Evolutionary conservation across 1,140 invertebrate genomes (phyloP).

Genomic region (Neocloeon triangulifer): DNA sequence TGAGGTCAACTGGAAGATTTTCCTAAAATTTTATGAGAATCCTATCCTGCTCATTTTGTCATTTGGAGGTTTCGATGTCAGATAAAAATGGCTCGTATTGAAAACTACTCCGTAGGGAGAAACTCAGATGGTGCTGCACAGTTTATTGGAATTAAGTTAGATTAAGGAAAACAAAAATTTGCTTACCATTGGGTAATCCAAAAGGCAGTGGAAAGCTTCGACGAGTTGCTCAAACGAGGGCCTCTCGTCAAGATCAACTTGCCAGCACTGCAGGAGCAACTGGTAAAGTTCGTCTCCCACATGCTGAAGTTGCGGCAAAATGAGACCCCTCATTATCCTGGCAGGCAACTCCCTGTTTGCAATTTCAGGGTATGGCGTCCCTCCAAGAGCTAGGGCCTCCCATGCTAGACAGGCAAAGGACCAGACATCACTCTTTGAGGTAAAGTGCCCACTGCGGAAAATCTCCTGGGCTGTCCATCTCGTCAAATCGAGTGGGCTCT

Average conservation of each 20-base stretch:
- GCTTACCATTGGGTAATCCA: too few relatives aligned
- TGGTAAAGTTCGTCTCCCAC: constrained; percentile 58
- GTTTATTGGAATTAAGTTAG: too few relatives aligned
- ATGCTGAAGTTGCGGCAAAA: constrained; percentile 45
- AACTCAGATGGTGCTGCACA: too few relatives aligned
- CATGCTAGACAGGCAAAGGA: constrained; percentile 58
- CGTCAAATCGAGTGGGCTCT: constrained; percentile 35
- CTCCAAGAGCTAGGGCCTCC: constrained; percentile 61
- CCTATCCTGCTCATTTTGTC: too few relatives aligned
- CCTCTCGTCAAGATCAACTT: constrained; percentile 53
- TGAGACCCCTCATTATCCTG: constrained; percentile 36
- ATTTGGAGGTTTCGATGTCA: too few relatives aligned
- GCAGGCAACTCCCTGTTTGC: constrained; percentile 37
- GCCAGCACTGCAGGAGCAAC: constrained; percentile 64
- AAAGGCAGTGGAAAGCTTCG: too few relatives aligned
- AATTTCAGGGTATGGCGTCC: constrained; percentile 49
- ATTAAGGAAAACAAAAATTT: too few relatives aligned
- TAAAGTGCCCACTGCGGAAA: constrained; percentile 35
- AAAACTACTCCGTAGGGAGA: too few relatives aligned
- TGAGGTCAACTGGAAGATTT: too few relatives aligned
- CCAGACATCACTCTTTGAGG: constrained; percentile 55
- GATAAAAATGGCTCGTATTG: too few relatives aligned
- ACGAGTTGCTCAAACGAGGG: constrained; percentile 37
- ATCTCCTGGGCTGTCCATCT: constrained; percentile 59
- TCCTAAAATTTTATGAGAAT: too few relatives aligned